Conservation (phyloP, 2,888 invertebrate species). For the Diploptera punctata region DNA sequence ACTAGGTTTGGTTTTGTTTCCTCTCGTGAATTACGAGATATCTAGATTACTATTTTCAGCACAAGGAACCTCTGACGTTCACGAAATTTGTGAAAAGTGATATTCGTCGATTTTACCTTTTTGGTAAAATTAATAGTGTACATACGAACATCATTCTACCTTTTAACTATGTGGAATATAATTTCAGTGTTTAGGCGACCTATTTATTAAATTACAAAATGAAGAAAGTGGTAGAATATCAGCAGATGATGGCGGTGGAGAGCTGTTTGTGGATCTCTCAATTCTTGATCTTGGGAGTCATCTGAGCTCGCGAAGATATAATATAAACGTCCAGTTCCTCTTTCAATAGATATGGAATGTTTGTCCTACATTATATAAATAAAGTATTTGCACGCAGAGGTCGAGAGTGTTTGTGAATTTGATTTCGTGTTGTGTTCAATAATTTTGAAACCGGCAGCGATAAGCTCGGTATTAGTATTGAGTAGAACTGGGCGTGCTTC, state of each 20-base stretch:
- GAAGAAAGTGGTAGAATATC: constrained; percentile 43
- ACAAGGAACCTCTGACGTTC: constrained; percentile 45
- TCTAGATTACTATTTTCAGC: constrained; percentile 50
- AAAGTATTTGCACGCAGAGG: constrained; percentile 12
- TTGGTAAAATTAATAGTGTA: constrained; percentile 15
- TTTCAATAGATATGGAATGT: constrained; percentile 15
- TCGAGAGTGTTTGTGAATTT: constrained; percentile 16
- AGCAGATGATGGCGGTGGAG: constrained; percentile 46
- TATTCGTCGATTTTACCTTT: constrained; percentile 25
- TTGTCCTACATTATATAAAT: constrained; percentile 13
- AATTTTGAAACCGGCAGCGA: constrained; percentile 42
- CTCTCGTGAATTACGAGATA: constrained; percentile 48
- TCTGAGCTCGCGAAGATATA: constrained; percentile 39
- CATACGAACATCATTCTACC: constrained; percentile 27
- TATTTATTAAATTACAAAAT: constrained; percentile 40
- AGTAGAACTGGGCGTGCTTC: constrained; percentile 39
- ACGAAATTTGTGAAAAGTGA: constrained; percentile 30
- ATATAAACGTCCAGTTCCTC: constrained; percentile 24
- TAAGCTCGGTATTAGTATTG: constrained; percentile 16
- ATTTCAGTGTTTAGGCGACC: constrained; percentile 34
- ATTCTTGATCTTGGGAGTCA: constrained; percentile 43
- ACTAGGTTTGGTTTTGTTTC: constrained; percentile 42
- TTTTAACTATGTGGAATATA: constrained; percentile 37
- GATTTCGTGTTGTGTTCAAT: constrained; percentile 32
- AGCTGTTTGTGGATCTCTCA: constrained; percentile 44